These are phyloP conservation scores for Bombus terrestris DNA, from an alignment of 1,140 invertebrate species.

Conservation along the genomic window DNA sequence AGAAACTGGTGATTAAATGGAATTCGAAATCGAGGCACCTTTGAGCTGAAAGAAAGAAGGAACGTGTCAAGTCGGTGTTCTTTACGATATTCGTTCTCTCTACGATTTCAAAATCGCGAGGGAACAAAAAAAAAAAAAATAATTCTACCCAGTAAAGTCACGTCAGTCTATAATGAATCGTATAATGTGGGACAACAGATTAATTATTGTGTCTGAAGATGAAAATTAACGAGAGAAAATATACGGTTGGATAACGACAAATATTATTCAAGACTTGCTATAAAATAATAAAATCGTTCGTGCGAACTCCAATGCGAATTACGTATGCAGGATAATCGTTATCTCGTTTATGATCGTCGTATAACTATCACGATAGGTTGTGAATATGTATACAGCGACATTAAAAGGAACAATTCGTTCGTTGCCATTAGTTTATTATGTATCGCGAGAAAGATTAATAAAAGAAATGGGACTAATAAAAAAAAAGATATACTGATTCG, in stretches of 20 bases:
- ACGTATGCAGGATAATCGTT: not conserved
- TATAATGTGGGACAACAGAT: not conserved
- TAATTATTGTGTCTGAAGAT: not conserved
- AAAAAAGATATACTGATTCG: not conserved
- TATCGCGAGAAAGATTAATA: not conserved
- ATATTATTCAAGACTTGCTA: not conserved
- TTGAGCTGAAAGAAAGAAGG: not conserved
- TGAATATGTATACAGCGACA: not conserved
- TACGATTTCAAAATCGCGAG: not conserved
- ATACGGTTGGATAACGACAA: not conserved
- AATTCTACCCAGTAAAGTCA: too few relatives aligned
- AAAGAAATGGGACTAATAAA: not conserved
- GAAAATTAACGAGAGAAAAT: constrained; percentile 9
- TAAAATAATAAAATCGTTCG: not conserved
- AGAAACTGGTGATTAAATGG: not conserved
- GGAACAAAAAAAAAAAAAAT: not conserved
- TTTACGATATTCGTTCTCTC: not conserved
- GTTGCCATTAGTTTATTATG: not conserved
- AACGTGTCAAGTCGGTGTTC: not conserved
- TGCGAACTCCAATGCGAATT: too few relatives aligned
- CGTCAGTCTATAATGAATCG: not conserved
- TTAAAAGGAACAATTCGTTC: not conserved
- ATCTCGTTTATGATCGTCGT: not conserved
- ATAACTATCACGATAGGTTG: not conserved
- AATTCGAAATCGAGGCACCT: not conserved